A percentile compares a stretch with the other conserved stretches of the same genome.
Conservation (phyloP, 1,140 invertebrate species). For the Drosophila parabipectinata region DNA sequence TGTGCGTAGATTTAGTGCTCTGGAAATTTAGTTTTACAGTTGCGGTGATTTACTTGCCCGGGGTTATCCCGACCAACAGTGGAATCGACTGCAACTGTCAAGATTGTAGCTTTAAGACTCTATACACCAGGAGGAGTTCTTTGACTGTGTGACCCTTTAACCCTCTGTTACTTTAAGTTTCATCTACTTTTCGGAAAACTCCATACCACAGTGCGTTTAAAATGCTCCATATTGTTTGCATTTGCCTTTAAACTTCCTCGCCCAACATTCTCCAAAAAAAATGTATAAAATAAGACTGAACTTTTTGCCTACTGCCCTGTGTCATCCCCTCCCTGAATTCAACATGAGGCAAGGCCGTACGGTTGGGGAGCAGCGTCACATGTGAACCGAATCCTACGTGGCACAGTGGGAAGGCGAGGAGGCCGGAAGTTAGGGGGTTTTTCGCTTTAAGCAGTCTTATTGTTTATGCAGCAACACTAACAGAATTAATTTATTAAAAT, state of each 20-base stretch:
- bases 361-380: conserved; percentile 43
- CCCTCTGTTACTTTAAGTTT: neutral
- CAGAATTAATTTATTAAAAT: neutral
- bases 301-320: conserved; percentile 59
- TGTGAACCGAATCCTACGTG: conserved; percentile 49
- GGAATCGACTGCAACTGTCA: conserved; percentile 8
- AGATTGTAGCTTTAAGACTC: neutral
- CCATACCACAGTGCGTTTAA: conserved; percentile 61
- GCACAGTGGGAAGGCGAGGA: conserved; percentile 12
- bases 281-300: conserved; percentile 31
- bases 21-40: conserved; percentile 78
- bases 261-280: conserved; percentile 52
- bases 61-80: conserved; percentile 24
- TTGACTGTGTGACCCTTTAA: neutral
- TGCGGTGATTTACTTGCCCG: conserved; percentile 75
- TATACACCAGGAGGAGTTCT: neutral
- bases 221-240: conserved; percentile 74
- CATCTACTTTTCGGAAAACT: neutral
- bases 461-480: conserved; percentile 47
- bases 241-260: conserved; percentile 69
- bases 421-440: conserved; percentile 25
- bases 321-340: conserved; percentile 47
- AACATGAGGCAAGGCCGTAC: conserved; percentile 51
- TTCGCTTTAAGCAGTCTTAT: conserved; percentile 64
- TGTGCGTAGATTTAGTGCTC: conserved; percentile 72